phyloP scores from a whole-genome alignment of 2,888 invertebrate species.

The Nineta flava region DNA sequence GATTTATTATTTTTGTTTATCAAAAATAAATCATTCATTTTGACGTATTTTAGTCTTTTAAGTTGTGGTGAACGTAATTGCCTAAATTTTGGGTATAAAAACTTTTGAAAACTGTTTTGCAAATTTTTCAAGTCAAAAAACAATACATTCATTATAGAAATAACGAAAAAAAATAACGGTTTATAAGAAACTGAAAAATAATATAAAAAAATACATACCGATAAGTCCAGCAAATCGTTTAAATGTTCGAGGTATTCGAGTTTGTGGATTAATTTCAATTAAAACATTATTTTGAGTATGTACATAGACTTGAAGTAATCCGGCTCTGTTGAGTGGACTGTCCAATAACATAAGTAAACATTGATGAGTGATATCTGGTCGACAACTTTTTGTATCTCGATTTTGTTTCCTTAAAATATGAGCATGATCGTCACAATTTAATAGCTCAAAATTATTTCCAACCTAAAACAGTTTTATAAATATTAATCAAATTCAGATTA shows the following conservation, averaged over 20 bases:
- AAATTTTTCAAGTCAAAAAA: neutral
- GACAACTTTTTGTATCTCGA: slow-evolving; percentile 70
- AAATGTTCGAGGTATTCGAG: slow-evolving; percentile 90
- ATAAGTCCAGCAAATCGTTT: slow-evolving; percentile 93
- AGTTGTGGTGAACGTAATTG: too few species aligned
- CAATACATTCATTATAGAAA: neutral
- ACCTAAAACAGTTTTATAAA: slow-evolving; percentile 42
- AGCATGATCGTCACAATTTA: slow-evolving; percentile 89
- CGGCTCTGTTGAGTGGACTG: slow-evolving; percentile 91
- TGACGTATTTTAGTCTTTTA: too few species aligned
- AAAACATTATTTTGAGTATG: slow-evolving; percentile 84
- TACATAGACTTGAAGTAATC: slow-evolving; percentile 86
- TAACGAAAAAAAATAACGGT: too few species aligned
- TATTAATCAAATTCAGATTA: neutral
- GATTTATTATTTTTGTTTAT: too few species aligned
- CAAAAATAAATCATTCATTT: neutral
- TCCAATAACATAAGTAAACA: slow-evolving; percentile 95
- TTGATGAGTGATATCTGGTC: slow-evolving; percentile 96
- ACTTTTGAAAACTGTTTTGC: too few species aligned
- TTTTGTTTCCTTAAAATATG: slow-evolving; percentile 71
- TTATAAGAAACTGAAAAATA: too few species aligned
- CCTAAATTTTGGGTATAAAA: too few species aligned
- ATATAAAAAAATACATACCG: slow-evolving; percentile 49
- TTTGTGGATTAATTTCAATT: slow-evolving; percentile 93
- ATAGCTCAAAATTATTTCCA: slow-evolving; percentile 72